These are phyloP conservation scores for Beris morrisii DNA, from an alignment of 2,888 invertebrate genomes.

Conservation along the genomic window DNA sequence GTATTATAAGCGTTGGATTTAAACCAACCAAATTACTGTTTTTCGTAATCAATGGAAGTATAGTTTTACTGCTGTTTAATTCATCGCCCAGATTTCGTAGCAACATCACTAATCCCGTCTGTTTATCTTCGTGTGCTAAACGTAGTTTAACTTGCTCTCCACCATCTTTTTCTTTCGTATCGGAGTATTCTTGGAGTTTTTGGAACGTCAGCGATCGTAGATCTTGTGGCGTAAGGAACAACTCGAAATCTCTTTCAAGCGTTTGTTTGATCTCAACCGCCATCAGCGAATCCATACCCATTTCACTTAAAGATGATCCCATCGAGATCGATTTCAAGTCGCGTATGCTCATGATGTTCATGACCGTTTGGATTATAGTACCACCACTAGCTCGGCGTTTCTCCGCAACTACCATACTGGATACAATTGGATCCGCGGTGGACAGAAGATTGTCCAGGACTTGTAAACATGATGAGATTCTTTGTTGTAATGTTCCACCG, in stretches of 20 bases:
- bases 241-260: slow-evolving; percentile 84
- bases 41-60: slow-evolving; percentile 60
- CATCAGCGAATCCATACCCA: slow-evolving; percentile 98
- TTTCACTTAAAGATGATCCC: slow-evolving; percentile 77
- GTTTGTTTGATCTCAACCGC: slow-evolving; percentile 95
- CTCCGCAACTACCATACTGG: slow-evolving; percentile 86
- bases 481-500: slow-evolving; percentile 83
- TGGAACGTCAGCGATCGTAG: slow-evolving; percentile 76
- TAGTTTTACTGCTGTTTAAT: slow-evolving; percentile 58
- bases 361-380: slow-evolving; percentile 72
- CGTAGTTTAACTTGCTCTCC: slow-evolving; percentile 49
- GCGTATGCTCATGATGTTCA: slow-evolving; percentile 68
- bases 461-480: slow-evolving; percentile 78
- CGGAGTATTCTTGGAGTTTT: slow-evolving; percentile 52
- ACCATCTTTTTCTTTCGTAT: slow-evolving; percentile 45
- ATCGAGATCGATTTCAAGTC: slow-evolving; percentile 71
- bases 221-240: slow-evolving; percentile 83
- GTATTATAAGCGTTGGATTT: slow-evolving; percentile 58
- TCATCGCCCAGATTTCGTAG: slow-evolving; percentile 67
- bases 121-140: slow-evolving; percentile 47
- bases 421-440: slow-evolving; percentile 69
- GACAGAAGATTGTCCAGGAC: slow-evolving; percentile 74
- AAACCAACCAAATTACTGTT: slow-evolving; percentile 50
- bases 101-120: slow-evolving; percentile 61
- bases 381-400: slow-evolving; percentile 67